Evolutionary conservation across 2,797 vertebrate species (phyloP), one percentile per base, ranked within the genome.

Genomic region (Muscicapa comitata): DNA sequence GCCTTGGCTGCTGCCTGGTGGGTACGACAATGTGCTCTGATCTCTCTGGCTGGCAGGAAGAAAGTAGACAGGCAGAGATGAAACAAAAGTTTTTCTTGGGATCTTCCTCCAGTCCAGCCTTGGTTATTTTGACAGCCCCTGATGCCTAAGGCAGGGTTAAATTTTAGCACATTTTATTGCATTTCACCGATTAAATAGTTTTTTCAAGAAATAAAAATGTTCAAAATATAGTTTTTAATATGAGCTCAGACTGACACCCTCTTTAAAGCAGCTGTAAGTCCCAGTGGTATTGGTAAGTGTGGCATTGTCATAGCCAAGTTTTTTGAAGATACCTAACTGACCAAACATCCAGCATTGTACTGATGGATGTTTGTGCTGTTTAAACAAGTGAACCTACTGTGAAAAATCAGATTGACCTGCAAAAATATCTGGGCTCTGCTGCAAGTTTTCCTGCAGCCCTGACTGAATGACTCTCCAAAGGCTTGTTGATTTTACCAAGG

Each of bases 1-100:
- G 23, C 24, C 29, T 53, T 23, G 17, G 14, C 11, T 67, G 55
- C 33, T 82, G 67, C 35, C 35, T 75, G 35, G 14, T 16, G 43
- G 14, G 53, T 29, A 10, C 0, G 0, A 24, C 31, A 61, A n/a
- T 2, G 3, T 43, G 28, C 59, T 45, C 2, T 9, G 43, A 43
- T 40, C 16, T 73, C n/a, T 43, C 63, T 71, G 68, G 18, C 31
- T 70, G 75, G 19, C 48, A 38, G 63, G 53, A 51, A 40, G 29
- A 31, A 79, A 13, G 20, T 33, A n/a, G 35, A 33, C 15, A 62
- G 68, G 20, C 47, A 61, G n/a, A 53, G 15, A 13, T 37, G 26
- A 54, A 71, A 53, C 14, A 35, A 17, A 38, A 53, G 24, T 25
- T 80, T 77, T 77, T 18, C 35, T 7, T 14, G 12, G 37, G 53